Evolutionary conservation across 2,797 vertebrate species (phyloP), one percentile per base, ranked within the genome.

Genomic region (Enteromius afrohamiltoni): DNA sequence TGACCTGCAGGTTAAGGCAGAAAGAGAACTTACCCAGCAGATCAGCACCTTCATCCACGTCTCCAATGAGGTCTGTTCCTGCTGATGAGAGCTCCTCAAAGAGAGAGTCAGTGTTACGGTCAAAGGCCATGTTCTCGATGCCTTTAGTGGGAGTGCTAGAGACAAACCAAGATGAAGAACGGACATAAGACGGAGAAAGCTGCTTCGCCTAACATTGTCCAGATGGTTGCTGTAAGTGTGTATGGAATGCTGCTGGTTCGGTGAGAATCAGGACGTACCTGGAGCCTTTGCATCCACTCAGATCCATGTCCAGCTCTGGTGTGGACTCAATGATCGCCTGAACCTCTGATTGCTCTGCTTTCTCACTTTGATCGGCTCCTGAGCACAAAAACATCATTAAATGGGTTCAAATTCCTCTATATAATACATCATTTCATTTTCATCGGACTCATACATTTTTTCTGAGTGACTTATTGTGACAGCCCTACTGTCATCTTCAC

Each of bases 311-410:
- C 93, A 99, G 83, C 90, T 99, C 98, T 40, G 98, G 98, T 45
- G 98, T 99, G 3, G 98, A 99, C 88, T 99, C 98, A 17, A 99
- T 99, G 92, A 99, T 99, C 1, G 96, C 96, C 90, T 97, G 97
- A 40, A 99, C 96, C 90, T 98, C 97, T n/a, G 97, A 98, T 91
- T 96, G 96, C 89, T 98, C 96, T 80, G 94, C 91, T 82, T 94
- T 94, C 86, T 97, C 95, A 67, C 89, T 91, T 89, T 89, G 94
- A 87, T 95, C 97, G 96, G 78, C 49, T 9, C 29, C 83, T 42
- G 83, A 16, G 21, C 8, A 76, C 26, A 70, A 16, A 64, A 6
- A 64, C 3, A 3, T 8, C 9, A 26, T 19, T 31, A 31, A 47
- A 34, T 1, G 3, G 9, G 29, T 34, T 19, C 31, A 55, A 70